Base-by-base conservation (phyloP, 2,888 invertebrate genomes). In the Ophraella communa region DNA sequence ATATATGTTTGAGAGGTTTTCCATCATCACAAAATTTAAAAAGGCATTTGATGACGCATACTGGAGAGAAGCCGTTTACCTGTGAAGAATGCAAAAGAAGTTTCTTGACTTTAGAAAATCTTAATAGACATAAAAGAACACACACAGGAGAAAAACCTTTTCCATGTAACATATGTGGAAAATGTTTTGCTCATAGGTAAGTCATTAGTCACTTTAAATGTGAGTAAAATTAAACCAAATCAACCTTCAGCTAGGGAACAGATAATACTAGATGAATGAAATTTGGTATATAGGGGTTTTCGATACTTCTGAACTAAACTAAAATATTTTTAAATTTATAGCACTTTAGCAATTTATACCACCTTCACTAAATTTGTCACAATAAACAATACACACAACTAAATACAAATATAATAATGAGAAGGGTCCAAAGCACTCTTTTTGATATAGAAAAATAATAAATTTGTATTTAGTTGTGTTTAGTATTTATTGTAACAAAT, bases 141-240 rank as follows among this genome's bases (percentile, higher is more conserved):
- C 81, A 81, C 61, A 80, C 81, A 3, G 79, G 79, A 4, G 81
- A 80, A 66, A 80, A 80, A 68, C 80, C 77, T 0, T 76, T 74
- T 60, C 62, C 74, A 23, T 81, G 81, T 67, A 69, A 75, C 30
- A 66, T 77, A 35, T 81, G 81, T 66, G 76, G 76, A 1, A 74
- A 72, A 67, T 67, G 71, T 30, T 81, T 80, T 73, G 79, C 80
- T 8, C 80, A 80, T 60, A 78, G 74, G 74, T 74, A 65, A 65
- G 53, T 53, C 10, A 10, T n/a, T 11, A 51, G 8, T 35, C 4
- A 21, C 1, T 17, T n/a, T 14, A 18, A 21, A 42, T n/a, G 10
- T 2, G 7, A 21, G 11, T 21, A 1, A 8, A 11, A 21, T 24
- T 45, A 24, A n/a, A n/a, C n/a, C n/a, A n/a, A n/a, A 10, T 47